A percentile compares a stretch with the other conserved stretches of the same genome.
Conservation (phyloP, 2,888 invertebrate genomes). For the Kuschelorhynchus macadamiae region DNA sequence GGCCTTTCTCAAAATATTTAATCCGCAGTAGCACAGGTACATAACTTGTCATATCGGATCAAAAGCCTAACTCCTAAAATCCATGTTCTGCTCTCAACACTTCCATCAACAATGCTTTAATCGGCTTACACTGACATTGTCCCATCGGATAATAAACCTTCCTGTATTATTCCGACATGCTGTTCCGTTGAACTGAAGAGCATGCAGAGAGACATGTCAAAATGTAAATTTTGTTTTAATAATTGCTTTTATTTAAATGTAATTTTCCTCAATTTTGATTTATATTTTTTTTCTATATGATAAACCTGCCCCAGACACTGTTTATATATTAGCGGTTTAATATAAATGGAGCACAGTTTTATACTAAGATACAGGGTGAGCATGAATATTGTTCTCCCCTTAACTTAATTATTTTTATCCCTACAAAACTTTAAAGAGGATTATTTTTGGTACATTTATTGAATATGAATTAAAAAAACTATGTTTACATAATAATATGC, state of each 20-base stretch:
- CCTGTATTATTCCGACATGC: slow-evolving; percentile 34
- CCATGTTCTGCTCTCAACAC: slow-evolving; percentile 59
- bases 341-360: too few relatives aligned
- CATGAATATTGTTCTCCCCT: too few relatives aligned
- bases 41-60: slow-evolving; percentile 40
- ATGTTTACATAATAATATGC: too few relatives aligned
- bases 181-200: slow-evolving; percentile 20
- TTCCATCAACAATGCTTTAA: slow-evolving; percentile 60
- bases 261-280: too few relatives aligned
- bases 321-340: too few relatives aligned
- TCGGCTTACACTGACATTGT: slow-evolving; percentile 57
- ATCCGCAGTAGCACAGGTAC: slow-evolving; percentile 43
- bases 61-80: slow-evolving; percentile 52
- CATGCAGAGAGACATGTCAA: slow-evolving; percentile 15
- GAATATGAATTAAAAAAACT: too few relatives aligned
- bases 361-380: too few relatives aligned
- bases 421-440: too few relatives aligned
- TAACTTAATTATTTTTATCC: too few relatives aligned
- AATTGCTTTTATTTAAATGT: neutral
- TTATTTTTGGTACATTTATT: too few relatives aligned
- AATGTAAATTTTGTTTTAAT: neutral
- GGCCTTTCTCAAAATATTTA: slow-evolving; percentile 23
- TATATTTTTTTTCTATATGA: too few relatives aligned
- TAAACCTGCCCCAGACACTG: too few relatives aligned
- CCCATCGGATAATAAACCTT: slow-evolving; percentile 28